Evolutionary conservation across 1,140 invertebrate genomes (phyloP).

Genomic region (Trachymyrmex septentrionalis): DNA sequence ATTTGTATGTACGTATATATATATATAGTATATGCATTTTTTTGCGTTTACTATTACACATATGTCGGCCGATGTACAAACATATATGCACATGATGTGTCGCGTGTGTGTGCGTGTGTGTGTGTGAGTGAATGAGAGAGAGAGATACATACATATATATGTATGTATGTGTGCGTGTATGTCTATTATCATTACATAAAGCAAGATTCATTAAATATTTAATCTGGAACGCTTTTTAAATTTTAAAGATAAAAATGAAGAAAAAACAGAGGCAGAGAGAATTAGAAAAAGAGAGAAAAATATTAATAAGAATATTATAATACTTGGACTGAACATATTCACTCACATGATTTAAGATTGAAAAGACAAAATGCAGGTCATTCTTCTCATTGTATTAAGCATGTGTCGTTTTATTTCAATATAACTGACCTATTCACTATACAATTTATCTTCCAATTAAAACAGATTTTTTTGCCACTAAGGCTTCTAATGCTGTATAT

Average conservation of each 20-base stretch:
- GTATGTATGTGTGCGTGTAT: neutral
- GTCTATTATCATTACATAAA: conserved; percentile 34
- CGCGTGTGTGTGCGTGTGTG: neutral
- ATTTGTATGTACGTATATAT: neutral
- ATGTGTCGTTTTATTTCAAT: conserved; percentile 82
- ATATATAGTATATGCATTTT: neutral
- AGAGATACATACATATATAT: neutral
- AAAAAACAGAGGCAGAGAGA: conserved; percentile 4
- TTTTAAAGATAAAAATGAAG: conserved; percentile 17
- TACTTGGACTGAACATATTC: conserved; percentile 41
- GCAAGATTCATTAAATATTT: neutral
- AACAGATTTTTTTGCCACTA: conserved; percentile 77
- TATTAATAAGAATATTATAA: conserved; percentile 34
- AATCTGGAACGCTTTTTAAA: conserved; percentile 19
- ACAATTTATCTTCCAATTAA: conserved; percentile 79
- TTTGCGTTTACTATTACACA: neutral
- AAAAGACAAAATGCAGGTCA: conserved; percentile 76
- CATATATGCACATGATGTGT: neutral
- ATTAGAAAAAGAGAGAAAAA: conserved; percentile 39
- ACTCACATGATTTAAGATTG: conserved; percentile 69
- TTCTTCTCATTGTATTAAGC: conserved; percentile 76
- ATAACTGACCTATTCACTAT: conserved; percentile 82
- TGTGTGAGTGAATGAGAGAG: too few relatives aligned
- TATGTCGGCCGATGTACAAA: neutral
- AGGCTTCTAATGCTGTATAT: conserved; percentile 67